Evolutionary conservation across 2,888 invertebrate genomes (phyloP).

Genomic region (Ommatoiulus sabulosus): DNA sequence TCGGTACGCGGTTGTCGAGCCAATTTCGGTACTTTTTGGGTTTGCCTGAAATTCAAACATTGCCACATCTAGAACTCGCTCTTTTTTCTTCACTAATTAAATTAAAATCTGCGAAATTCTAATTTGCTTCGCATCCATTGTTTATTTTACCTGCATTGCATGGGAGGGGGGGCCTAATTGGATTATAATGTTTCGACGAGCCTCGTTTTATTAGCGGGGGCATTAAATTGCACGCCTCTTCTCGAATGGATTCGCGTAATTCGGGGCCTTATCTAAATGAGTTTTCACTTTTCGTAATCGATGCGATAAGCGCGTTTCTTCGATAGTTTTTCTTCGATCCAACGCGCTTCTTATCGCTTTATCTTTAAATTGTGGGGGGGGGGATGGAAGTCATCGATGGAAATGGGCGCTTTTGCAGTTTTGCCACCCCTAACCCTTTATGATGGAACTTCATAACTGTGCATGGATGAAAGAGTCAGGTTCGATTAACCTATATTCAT

Average conservation of each 20-base stretch:
- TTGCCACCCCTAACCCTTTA: too few species aligned
- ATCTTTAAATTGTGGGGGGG: background rate
- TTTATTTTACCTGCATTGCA: background rate
- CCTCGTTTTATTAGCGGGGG: background rate
- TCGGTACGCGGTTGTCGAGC: background rate
- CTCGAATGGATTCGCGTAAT: background rate
- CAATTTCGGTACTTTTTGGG: background rate
- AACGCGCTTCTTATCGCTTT: background rate
- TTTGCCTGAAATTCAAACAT: background rate
- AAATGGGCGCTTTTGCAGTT: too few species aligned
- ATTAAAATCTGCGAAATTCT: background rate
- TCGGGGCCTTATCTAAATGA: background rate
- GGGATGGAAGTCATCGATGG: too few species aligned
- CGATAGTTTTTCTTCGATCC: background rate
- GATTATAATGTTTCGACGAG: constrained; percentile 35
- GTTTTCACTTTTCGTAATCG: background rate
- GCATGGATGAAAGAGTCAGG: too few species aligned
- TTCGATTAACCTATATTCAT: too few species aligned
- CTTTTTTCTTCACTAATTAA: background rate
- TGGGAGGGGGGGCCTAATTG: constrained; percentile 8
- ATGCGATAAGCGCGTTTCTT: background rate
- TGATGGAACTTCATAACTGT: background rate
- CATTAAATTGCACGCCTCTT: background rate
- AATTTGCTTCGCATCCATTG: constrained; percentile 17
- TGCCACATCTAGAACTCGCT: background rate